Base-by-base conservation (phyloP, 1,140 invertebrate genomes). In the Nilaparvata lugens region DNA sequence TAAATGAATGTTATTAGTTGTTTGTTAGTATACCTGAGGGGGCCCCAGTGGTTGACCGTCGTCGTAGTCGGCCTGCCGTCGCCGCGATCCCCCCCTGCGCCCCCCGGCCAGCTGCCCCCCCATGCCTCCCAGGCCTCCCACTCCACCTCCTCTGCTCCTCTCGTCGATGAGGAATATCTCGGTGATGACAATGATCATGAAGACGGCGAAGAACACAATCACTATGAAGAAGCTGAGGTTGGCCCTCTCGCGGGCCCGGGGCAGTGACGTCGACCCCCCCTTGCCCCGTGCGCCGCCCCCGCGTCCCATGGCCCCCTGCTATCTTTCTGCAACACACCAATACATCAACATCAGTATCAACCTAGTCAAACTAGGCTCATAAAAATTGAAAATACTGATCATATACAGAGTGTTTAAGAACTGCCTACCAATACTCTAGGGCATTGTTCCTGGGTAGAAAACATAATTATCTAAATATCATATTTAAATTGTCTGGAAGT, bases 211-310 rank as follows among this genome's bases (percentile, higher is more conserved):
- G 72, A 93, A 93, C 77, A 91, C 88, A 60, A 93, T 81, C 25
- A 93, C 89, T 67, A 93, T 85, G 75, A 91, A 85, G 74, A 91
- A 92, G 62, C 88, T 90, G 80, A 91, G 83, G 70, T 88, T 87
- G 57, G 88, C 88, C 56, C 89, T 78, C 68, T 92, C 88, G 42
- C 65, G 57, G 2, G 58, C 35, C 18, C 19, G 19, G 28, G 51
- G 40, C 25, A 35, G 31, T 1, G 31, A 35, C 4, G 4, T 11
- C 3, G 31, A 35, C 1, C 28, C 31, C 31, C 7, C 31, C 31
- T 35, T 35, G 31, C 31, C 31, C 31, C 31, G 31, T 35, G 31
- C 7, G 4, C 31, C 7, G 7, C 31, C 31, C 31, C 7, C 7
- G 4, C 31, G 31, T 35, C 31, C 31, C 31, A 35, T 35, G 7